A percentile compares a stretch with the other conserved stretches of the same genome.
phyloP scores from a whole-genome alignment of 2,113 vertebrate species.

The Dipodomys ordii region DNA sequence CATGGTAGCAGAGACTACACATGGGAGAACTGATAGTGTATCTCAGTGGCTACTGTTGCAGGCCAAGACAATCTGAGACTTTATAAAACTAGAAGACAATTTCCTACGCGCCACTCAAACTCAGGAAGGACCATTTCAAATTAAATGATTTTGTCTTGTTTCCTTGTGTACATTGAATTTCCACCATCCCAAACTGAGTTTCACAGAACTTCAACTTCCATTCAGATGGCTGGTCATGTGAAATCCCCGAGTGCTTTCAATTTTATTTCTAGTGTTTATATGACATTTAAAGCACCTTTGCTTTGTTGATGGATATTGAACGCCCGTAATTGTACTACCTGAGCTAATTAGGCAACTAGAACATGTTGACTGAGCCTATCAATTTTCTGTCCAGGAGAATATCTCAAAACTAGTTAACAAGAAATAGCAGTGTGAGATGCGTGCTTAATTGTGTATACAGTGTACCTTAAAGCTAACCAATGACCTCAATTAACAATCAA shows the following conservation, averaged over 20 bases:
- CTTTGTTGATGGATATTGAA: constrained; percentile 77
- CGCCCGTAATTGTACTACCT: constrained; percentile 69
- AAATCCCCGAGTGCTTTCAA: constrained; percentile 44
- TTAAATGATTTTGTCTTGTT: not conserved
- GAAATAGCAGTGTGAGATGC: constrained; percentile 46
- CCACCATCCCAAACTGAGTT: constrained; percentile 1
- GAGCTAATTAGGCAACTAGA: constrained; percentile 78
- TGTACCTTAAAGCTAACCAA: constrained; percentile 45
- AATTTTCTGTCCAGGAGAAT: constrained; percentile 69
- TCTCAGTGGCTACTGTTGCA: constrained; percentile 3
- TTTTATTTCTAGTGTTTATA: constrained; percentile 58
- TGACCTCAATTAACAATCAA: constrained; percentile 56
- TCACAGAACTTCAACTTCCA: constrained; percentile 50
- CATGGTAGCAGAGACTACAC: not conserved
- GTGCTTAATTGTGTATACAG: constrained; percentile 64
- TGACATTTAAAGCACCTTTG: constrained; percentile 72
- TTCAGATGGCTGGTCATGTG: constrained; percentile 54
- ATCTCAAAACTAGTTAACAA: constrained; percentile 70
- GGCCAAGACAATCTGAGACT: not conserved
- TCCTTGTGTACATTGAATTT: constrained; percentile 50
- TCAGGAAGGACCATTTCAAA: constrained; percentile 44
- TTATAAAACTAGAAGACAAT: not conserved
- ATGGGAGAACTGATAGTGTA: not conserved
- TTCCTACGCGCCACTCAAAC: not conserved
- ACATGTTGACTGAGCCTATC: constrained; percentile 69